Base-by-base conservation (phyloP, 1,140 invertebrate genomes). In the Anastrepha ludens region DNA sequence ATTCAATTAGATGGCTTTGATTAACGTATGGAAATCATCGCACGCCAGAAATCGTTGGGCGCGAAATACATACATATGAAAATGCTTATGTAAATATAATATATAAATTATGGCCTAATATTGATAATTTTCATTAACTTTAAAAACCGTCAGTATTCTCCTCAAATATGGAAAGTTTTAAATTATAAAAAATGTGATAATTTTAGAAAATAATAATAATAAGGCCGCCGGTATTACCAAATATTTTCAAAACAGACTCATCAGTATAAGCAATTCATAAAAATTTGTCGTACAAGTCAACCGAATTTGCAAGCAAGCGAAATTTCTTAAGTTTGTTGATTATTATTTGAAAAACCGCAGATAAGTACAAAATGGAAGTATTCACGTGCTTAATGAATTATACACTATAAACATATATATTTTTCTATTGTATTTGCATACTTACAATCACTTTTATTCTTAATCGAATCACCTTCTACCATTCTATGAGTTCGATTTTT, bases 391-490 rank as follows among this genome's bases (percentile, higher is more conserved):
- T 29, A 29, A 29, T 29, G 29, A 29, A 29, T 29, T 29, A 29
- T 29, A 1, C 29, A 29, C 29, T 29, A 29, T 29, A 29, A 29
- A 29, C 29, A 29, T 29, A 29, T 29, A 29, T 1, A 29, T 29
- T 29, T 29, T 29, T 29, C 29, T 55, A 11, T 55, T 55, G 6
- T 55, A 8, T 60, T 87, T 59, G 59, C 20, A 50, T 89, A 92
- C 95, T 95, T 92, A 96, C 96, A 95, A 95, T 95, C 94, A 95
- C 95, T 95, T 94, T 95, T 95, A 94, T 96, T 96, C 94, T 95
- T 95, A 93, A 95, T 94, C 93, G 95, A 94, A 94, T 96, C 95
- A 96, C 95, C 95, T 96, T 96, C 95, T 96, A 96, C 95, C 96
- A 96, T 96, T 96, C 96, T 96, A 96, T 95, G 95, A 94, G 94